A percentile compares a stretch with the other conserved stretches of the same genome.
Conservation (phyloP, 2,797 vertebrate genomes). For the Pseudotriccus pelzelni region DNA sequence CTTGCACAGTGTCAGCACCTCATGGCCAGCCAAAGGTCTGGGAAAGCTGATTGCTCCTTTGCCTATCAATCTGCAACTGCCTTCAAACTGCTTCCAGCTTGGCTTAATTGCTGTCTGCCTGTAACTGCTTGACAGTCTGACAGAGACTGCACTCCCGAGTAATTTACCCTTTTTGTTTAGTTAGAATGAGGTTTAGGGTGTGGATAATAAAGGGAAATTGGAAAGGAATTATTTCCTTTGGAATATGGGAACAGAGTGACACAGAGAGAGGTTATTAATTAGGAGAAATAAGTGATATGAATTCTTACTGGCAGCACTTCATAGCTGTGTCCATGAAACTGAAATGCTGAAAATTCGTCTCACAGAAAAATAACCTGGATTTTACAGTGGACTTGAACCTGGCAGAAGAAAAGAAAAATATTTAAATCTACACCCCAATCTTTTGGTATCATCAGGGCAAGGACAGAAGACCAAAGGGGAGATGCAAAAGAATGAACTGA, state of each 20-base stretch:
- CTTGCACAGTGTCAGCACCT: background rate
- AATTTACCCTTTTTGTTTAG: background rate
- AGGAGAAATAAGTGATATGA: background rate
- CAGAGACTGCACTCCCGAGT: background rate
- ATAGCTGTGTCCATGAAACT: background rate
- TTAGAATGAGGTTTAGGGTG: background rate
- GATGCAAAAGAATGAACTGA: background rate
- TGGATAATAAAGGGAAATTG: background rate
- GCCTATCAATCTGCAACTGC: background rate
- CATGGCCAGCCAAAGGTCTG: background rate
- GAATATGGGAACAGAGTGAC: background rate
- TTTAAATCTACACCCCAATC: background rate
- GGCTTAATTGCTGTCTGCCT: constrained; percentile 49
- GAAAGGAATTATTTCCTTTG: background rate
- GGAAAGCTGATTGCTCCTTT: background rate
- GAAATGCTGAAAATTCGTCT: background rate
- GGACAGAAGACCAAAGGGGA: background rate
- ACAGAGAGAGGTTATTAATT: background rate
- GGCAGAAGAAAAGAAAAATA: background rate
- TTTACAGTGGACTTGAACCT: background rate
- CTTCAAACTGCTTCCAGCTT: constrained; percentile 40
- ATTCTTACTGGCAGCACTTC: background rate
- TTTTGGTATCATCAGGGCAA: background rate
- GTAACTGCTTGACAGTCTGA: constrained; percentile 1
- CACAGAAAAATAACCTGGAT: background rate